phyloP scores from a whole-genome alignment of 2,113 vertebrate species.

The Notarius lentiginosus region DNA sequence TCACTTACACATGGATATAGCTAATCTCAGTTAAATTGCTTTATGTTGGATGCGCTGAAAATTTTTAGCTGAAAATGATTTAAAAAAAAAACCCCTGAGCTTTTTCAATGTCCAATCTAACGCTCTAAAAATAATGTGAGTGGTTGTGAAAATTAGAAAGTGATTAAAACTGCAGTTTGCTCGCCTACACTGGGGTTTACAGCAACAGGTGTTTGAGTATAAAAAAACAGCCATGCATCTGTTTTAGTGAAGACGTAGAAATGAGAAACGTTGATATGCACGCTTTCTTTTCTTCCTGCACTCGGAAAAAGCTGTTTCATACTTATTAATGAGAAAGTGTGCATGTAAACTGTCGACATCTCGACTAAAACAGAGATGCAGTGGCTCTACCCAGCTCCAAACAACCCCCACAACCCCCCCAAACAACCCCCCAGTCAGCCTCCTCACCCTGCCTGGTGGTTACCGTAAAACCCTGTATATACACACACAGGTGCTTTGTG shows the following conservation, averaged over 20 bases:
- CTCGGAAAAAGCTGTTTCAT: not conserved
- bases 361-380: not conserved
- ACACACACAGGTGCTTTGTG: not conserved
- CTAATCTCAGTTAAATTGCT: not conserved
- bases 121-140: not conserved
- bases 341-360: not conserved
- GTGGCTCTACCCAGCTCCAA: not conserved
- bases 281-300: not conserved
- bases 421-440: not conserved
- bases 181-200: not conserved
- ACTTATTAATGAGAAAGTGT: not conserved
- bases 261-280: not conserved
- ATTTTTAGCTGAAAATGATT: not conserved
- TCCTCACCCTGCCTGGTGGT: not conserved
- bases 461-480: not conserved
- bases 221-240: not conserved
- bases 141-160: not conserved
- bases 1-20: not conserved
- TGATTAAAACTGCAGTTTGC: not conserved
- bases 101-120: not conserved
- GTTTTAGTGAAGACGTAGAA: not conserved
- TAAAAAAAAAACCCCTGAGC: too few relatives aligned
- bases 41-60: not conserved
- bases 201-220: not conserved
- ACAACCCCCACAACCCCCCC: not conserved